These are phyloP conservation scores for Junco hyemalis DNA, from an alignment of 2,113 vertebrate genomes.

Conservation along the genomic window DNA sequence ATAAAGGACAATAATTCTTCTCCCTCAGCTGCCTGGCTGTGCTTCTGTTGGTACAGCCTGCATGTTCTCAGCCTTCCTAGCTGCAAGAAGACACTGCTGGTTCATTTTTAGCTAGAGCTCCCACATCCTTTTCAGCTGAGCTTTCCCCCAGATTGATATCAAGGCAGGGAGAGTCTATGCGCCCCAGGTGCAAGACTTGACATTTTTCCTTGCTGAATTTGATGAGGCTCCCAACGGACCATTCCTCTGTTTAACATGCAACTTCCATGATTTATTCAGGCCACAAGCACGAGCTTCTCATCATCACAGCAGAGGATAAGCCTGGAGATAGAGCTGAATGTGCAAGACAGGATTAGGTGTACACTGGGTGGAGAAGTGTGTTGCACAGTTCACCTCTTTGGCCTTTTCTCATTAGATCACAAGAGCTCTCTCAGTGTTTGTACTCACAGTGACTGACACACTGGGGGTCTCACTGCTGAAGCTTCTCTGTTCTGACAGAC, in stretches of 20 bases:
- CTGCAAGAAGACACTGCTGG: neutral
- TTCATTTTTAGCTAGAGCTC: neutral
- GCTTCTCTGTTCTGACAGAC: neutral
- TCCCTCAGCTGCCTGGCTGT: neutral
- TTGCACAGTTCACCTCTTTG: neutral
- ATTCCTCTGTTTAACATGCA: slow-evolving; percentile 40
- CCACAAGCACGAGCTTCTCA: slow-evolving; percentile 37
- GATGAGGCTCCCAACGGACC: neutral
- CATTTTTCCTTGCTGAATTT: slow-evolving; percentile 23
- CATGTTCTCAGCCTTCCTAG: neutral
- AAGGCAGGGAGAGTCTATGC: neutral
- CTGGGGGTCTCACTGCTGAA: neutral
- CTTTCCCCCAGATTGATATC: neutral
- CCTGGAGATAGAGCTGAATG: slow-evolving; percentile 9
- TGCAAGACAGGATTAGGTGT: slow-evolving; percentile 47
- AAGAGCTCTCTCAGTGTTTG: neutral
- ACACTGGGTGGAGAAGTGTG: neutral
- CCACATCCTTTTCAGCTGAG: neutral
- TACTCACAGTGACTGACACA: neutral
- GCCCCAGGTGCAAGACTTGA: neutral
- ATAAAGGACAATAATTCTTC: neutral
- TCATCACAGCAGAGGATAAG: slow-evolving; percentile 37
- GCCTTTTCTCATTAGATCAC: slow-evolving; percentile 4
- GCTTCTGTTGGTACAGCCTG: neutral
- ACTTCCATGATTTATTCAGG: slow-evolving; percentile 36